Conservation (phyloP, 2,113 vertebrate species). For the Cryptomyrus ogoouensis region DNA sequence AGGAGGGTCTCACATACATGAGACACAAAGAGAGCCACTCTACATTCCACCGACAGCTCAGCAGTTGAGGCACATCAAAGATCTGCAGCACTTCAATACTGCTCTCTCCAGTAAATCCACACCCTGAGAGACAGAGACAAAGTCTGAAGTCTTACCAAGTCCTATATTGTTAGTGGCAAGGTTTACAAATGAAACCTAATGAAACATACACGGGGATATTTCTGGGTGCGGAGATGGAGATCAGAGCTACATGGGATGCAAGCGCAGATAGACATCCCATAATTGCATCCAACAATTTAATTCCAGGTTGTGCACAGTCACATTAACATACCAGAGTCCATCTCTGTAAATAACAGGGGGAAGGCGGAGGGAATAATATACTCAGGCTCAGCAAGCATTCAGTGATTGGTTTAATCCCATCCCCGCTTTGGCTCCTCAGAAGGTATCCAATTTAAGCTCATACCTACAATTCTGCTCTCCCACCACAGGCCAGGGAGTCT, state of each 20-base stretch:
- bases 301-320: background rate
- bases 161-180: background rate
- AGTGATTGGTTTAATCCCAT: background rate
- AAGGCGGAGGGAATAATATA: background rate
- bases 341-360: background rate
- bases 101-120: constrained; percentile 5
- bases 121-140: background rate
- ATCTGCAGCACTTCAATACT: background rate
- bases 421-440: background rate
- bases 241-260: background rate
- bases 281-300: background rate
- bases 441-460: background rate
- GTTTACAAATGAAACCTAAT: background rate
- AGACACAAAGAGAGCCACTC: background rate
- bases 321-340: background rate
- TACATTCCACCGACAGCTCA: background rate
- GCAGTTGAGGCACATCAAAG: background rate
- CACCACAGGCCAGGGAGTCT: background rate
- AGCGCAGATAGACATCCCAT: background rate
- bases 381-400: background rate
- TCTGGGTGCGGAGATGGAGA: background rate
- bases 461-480: background rate
- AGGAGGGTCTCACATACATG: background rate
- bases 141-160: background rate
- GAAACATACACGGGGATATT: background rate